A percentile compares a stretch with the other conserved stretches of the same genome.
Conservation (phyloP, 2,888 invertebrate species). For the Pseudanteris insignis region DNA sequence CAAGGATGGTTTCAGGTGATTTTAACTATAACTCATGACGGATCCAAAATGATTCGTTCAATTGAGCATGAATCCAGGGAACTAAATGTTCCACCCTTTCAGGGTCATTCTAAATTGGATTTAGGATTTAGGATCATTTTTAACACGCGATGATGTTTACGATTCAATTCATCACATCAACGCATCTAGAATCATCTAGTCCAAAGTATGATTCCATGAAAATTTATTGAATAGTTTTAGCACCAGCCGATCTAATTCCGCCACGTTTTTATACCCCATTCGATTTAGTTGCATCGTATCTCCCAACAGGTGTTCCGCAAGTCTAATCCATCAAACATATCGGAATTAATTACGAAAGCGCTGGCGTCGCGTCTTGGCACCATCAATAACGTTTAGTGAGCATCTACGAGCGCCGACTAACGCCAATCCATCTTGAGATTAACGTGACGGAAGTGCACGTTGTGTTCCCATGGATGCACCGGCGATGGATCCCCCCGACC, state of each 20-base stretch:
- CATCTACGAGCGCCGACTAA: constrained; percentile 10
- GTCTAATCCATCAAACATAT: constrained; percentile 21
- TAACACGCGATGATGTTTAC: too few species aligned
- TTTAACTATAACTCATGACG: too few species aligned
- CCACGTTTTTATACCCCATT: neutral
- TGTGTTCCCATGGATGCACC: constrained; percentile 40
- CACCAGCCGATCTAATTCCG: neutral
- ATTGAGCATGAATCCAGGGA: too few species aligned
- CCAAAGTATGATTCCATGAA: too few species aligned
- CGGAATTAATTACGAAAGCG: constrained; percentile 27
- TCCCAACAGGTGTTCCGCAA: constrained; percentile 27
- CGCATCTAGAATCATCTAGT: neutral
- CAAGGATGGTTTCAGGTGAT: too few species aligned
- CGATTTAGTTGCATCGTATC: constrained; percentile 9
- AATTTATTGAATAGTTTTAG: too few species aligned
- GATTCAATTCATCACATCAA: too few species aligned
- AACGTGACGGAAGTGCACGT: constrained; percentile 43
- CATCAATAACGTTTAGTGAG: constrained; percentile 41
- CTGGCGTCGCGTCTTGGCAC: constrained; percentile 19
- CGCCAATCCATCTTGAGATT: constrained; percentile 39
- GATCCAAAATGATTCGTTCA: too few species aligned
- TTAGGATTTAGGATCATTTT: too few species aligned
- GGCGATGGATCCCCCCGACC: constrained; percentile 33
- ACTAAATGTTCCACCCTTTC: too few species aligned
- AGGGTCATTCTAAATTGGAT: too few species aligned